phyloP scores from a whole-genome alignment of 2,113 vertebrate genomes.

The Hyperopisus bebe region DNA sequence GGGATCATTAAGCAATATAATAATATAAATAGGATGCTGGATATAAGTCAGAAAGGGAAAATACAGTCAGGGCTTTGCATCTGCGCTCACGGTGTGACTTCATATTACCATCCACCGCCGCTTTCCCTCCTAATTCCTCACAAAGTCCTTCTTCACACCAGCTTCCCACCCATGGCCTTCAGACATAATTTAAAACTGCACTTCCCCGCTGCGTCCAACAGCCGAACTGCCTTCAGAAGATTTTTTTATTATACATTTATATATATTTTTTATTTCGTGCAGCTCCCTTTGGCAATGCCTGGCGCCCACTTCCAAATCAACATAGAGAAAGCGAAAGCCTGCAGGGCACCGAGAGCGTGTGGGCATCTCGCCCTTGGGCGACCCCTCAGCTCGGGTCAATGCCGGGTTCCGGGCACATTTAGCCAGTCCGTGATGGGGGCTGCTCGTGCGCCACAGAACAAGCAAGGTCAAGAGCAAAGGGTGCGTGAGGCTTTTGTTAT shows the following conservation, averaged over 20 bases:
- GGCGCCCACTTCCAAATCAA: neutral
- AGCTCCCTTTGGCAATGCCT: neutral
- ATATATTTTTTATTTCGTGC: neutral
- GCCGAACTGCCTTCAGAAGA: neutral
- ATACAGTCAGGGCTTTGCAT: neutral
- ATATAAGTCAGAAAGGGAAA: neutral
- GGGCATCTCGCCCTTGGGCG: neutral
- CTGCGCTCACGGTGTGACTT: neutral
- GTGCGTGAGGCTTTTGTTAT: neutral
- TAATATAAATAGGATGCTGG: neutral
- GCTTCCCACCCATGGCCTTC: constrained; percentile 5
- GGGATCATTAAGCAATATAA: neutral
- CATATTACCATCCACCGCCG: no score
- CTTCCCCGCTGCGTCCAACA: neutral
- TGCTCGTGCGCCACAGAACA: neutral
- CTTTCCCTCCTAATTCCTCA: neutral
- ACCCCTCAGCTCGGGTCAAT: neutral
- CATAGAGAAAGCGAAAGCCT: neutral
- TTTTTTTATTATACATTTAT: neutral
- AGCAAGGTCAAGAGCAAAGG: neutral
- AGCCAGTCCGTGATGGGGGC: neutral
- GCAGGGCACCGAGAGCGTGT: neutral
- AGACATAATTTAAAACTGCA: neutral
- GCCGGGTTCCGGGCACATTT: neutral
- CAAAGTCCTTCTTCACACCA: neutral